These are phyloP conservation scores for Agrilus cyanescens DNA, from an alignment of 2,888 invertebrate species.

Conservation along the genomic window DNA sequence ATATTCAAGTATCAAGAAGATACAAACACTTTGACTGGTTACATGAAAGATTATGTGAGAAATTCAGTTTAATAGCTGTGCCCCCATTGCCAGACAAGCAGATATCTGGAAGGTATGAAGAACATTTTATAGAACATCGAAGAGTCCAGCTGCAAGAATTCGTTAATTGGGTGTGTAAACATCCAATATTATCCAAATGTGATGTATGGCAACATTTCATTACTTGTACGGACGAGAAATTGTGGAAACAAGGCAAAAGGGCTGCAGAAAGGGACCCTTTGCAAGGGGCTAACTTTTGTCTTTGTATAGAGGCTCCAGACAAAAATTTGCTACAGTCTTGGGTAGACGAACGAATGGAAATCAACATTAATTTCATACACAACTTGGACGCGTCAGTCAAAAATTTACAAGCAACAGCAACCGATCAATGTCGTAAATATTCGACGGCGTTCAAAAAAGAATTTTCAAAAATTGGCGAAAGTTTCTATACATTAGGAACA, in stretches of 20 bases:
- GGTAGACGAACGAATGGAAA: constrained; percentile 74
- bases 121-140: constrained; percentile 91
- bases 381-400: constrained; percentile 82
- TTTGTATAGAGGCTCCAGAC: constrained; percentile 76
- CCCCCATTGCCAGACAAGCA: constrained; percentile 98
- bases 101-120: constrained; percentile 93
- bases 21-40: constrained; percentile 99
- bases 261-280: constrained; percentile 90
- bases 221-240: constrained; percentile 92
- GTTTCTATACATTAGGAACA: constrained; percentile 72
- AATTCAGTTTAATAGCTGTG: constrained; percentile 88
- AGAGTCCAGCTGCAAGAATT: constrained; percentile 91
- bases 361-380: constrained; percentile 68
- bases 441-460: constrained; percentile 80
- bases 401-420: constrained; percentile 64
- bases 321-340: constrained; percentile 60
- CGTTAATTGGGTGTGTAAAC: constrained; percentile 91
- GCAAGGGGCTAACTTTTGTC: constrained; percentile 81
- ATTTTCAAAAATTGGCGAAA: constrained; percentile 79
- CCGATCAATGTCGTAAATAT: constrained; percentile 80
- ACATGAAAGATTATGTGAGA: constrained; percentile 84
- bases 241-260: constrained; percentile 94
- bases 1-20: constrained; percentile 83
- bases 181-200: constrained; percentile 84
- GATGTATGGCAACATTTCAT: constrained; percentile 96